Evolutionary conservation across 2,113 vertebrate species (phyloP).

Genomic region (Paralichthys olivaceus): DNA sequence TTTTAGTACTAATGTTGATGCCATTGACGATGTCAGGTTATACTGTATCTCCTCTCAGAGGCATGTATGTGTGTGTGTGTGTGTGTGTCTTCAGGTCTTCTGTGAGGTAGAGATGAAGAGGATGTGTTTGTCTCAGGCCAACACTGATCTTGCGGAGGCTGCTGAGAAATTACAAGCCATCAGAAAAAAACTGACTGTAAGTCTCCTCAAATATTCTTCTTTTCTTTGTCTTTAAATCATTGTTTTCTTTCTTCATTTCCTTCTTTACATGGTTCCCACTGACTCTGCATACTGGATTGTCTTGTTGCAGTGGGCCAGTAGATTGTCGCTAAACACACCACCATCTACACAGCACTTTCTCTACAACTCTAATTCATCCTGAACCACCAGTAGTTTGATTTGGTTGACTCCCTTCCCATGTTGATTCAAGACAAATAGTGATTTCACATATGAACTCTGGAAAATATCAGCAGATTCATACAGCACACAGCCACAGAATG

Average conservation of each 20-base stretch:
- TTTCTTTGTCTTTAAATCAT: neutral
- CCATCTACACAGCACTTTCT: too few relatives aligned
- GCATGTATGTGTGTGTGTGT: neutral
- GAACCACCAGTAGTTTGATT: too few relatives aligned
- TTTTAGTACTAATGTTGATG: neutral
- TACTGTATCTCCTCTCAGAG: neutral
- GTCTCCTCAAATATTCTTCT: conserved; percentile 21
- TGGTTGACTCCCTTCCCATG: neutral
- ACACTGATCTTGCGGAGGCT: conserved; percentile 79
- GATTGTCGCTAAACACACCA: too few relatives aligned
- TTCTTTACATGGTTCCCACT: neutral
- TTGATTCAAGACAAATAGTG: neutral
- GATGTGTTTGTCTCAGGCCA: conserved; percentile 82
- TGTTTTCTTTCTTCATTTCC: neutral
- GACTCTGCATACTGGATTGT: too few relatives aligned
- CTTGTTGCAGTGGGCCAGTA: too few relatives aligned
- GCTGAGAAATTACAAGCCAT: conserved; percentile 82
- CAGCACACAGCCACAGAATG: neutral
- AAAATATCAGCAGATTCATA: neutral
- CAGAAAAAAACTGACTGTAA: conserved; percentile 81
- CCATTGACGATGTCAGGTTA: neutral
- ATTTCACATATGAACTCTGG: neutral
- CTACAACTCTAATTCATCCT: too few relatives aligned
- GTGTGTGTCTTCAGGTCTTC: conserved; percentile 66
- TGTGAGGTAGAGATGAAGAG: conserved; percentile 83